These are phyloP conservation scores for Tadarida brasiliensis DNA, from an alignment of 2,797 vertebrate genomes.

Conservation along the genomic window DNA sequence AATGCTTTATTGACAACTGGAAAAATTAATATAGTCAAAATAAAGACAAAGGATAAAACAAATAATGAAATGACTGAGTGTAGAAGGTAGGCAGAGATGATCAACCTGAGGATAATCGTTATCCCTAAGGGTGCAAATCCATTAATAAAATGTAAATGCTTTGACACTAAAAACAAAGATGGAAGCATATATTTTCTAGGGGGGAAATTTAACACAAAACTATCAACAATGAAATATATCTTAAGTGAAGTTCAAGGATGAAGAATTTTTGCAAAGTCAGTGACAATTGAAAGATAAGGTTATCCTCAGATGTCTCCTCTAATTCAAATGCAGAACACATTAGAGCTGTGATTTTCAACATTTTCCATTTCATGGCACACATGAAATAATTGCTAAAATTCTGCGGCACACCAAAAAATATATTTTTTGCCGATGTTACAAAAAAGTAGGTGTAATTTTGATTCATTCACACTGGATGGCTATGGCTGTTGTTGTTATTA, in stretches of 20 bases:
- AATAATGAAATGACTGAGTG: neutral
- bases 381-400: too few relatives aligned
- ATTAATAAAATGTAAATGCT: neutral
- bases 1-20: neutral
- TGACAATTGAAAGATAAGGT: neutral
- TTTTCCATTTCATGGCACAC: too few relatives aligned
- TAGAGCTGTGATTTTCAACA: neutral
- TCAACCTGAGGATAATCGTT: neutral
- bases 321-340: neutral
- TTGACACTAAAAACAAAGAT: neutral
- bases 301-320: neutral
- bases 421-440: too few relatives aligned
- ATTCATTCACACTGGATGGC: too few relatives aligned
- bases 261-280: neutral
- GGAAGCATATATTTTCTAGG: neutral
- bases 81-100: neutral
- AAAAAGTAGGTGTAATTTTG: too few relatives aligned
- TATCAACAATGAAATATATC: neutral
- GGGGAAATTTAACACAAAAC: neutral
- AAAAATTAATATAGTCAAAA: neutral
- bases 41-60: neutral
- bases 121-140: neutral
- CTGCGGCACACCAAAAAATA: too few relatives aligned
- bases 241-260: neutral
- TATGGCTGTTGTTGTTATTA: too few relatives aligned